Evolutionary conservation across 2,888 invertebrate genomes (phyloP).

Genomic region (Crocallis elinguaria): DNA sequence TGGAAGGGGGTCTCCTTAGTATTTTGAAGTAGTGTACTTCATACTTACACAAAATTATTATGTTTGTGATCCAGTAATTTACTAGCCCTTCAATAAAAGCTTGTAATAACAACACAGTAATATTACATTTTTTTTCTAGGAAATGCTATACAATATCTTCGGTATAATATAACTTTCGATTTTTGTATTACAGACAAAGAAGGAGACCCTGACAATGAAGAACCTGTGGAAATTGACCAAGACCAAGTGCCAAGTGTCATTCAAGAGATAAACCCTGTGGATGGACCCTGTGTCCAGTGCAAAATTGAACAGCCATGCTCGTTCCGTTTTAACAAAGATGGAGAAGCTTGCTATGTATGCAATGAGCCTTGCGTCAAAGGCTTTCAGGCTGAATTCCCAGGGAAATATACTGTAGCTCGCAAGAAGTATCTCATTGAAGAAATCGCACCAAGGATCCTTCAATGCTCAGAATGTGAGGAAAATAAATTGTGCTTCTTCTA

Average conservation of each 20-base stretch:
- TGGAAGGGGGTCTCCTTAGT: too few relatives aligned
- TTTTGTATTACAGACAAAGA: constrained; percentile 70
- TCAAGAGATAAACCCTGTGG: constrained; percentile 64
- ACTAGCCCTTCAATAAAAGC: too few relatives aligned
- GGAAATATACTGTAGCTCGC: constrained; percentile 55
- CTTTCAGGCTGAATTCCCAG: constrained; percentile 69
- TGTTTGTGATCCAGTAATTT: too few relatives aligned
- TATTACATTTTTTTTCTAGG: too few relatives aligned
- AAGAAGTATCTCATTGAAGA: constrained; percentile 76
- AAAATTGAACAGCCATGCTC: constrained; percentile 57
- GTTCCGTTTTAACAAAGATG: constrained; percentile 63
- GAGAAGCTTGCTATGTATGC: constrained; percentile 71
- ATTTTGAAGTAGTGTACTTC: too few relatives aligned
- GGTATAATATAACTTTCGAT: not conserved
- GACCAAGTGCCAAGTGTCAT: constrained; percentile 62
- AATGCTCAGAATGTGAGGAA: constrained; percentile 75
- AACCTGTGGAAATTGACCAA: constrained; percentile 68
- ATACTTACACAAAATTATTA: too few relatives aligned
- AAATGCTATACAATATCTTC: too few relatives aligned
- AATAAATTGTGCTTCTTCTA: constrained; percentile 74
- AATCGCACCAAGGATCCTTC: constrained; percentile 57
- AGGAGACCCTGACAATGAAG: constrained; percentile 75
- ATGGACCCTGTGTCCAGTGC: constrained; percentile 79
- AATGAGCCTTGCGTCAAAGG: constrained; percentile 73
- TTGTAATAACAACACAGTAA: too few relatives aligned